These are phyloP conservation scores for Homarus gammarus DNA, from an alignment of 2,888 invertebrate species.

Conservation along the genomic window DNA sequence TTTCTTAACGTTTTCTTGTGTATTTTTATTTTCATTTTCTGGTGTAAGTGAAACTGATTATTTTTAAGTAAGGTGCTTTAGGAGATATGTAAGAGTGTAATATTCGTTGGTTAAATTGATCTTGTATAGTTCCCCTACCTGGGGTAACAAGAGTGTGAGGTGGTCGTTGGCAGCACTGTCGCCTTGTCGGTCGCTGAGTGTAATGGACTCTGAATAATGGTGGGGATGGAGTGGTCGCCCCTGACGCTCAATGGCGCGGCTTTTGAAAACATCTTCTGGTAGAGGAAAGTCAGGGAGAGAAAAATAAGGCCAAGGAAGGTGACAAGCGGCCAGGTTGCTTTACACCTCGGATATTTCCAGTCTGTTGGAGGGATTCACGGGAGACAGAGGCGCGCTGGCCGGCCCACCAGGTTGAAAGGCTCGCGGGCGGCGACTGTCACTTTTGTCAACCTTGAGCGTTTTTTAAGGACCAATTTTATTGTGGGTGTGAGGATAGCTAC, in stretches of 20 bases:
- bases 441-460: slow-evolving; percentile 37
- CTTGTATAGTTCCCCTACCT: too few species aligned
- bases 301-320: slow-evolving; percentile 51
- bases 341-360: slow-evolving; percentile 55
- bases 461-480: slow-evolving; percentile 29
- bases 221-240: slow-evolving; percentile 32
- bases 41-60: too few species aligned
- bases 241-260: slow-evolving; percentile 31
- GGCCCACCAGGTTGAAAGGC: not conserved
- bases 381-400: not conserved
- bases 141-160: not conserved
- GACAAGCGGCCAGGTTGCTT: slow-evolving; percentile 47
- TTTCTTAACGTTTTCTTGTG: too few species aligned
- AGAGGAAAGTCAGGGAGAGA: slow-evolving; percentile 30
- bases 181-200: slow-evolving; percentile 18
- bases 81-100: too few species aligned
- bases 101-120: too few species aligned
- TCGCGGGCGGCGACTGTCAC: not conserved
- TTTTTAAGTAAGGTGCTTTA: too few species aligned
- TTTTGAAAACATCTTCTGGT: slow-evolving; percentile 48
- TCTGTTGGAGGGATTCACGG: slow-evolving; percentile 25
- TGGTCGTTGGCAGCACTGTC: slow-evolving; percentile 8
- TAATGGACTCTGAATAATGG: slow-evolving; percentile 57
- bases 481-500: slow-evolving; percentile 30
- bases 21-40: too few species aligned